Conservation (phyloP, 2,113 vertebrate genomes). For the Rhea americana region DNA sequence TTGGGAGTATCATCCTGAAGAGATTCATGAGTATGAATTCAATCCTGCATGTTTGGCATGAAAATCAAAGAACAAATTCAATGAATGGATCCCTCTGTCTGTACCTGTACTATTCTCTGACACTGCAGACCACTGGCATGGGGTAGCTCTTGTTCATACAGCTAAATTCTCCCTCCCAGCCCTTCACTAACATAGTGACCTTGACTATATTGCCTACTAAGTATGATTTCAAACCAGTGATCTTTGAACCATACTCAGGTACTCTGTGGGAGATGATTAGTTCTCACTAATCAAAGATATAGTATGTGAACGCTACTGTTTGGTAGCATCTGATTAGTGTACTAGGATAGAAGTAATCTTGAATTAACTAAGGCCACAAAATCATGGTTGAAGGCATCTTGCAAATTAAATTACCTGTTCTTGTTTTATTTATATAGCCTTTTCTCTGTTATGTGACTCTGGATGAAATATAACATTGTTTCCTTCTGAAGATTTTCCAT, state of each 20-base stretch:
- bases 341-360: neutral
- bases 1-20: neutral
- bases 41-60: neutral
- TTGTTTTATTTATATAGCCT: neutral
- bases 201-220: neutral
- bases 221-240: neutral
- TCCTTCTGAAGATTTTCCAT: neutral
- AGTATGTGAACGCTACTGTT: neutral
- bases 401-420: neutral
- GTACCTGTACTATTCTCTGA: neutral
- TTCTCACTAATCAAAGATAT: neutral
- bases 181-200: neutral
- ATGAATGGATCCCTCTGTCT: neutral
- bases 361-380: neutral
- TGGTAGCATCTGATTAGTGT: neutral
- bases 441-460: neutral
- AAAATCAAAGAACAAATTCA: neutral
- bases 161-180: neutral
- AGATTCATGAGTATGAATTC: neutral
- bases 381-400: neutral
- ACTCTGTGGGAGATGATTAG: neutral
- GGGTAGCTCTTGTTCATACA: neutral
- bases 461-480: neutral
- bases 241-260: neutral
- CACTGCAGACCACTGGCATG: accelerated